Evolutionary conservation across 1,140 invertebrate genomes (phyloP).

Genomic region (Homarus americanus): DNA sequence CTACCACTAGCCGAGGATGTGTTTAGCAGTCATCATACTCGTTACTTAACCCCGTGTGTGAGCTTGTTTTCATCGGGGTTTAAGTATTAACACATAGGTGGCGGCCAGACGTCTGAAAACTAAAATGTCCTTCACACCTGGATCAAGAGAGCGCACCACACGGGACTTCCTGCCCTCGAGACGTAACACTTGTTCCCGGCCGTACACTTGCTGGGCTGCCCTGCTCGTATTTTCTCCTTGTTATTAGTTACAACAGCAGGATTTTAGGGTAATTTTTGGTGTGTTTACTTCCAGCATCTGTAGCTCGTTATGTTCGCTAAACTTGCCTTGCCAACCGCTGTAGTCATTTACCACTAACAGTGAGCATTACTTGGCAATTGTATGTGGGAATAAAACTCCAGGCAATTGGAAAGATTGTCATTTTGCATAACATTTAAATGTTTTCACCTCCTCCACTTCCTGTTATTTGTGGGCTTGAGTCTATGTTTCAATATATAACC

Average conservation of each 20-base stretch:
- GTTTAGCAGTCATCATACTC: too few relatives aligned
- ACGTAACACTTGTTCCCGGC: background rate
- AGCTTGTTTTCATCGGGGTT: too few relatives aligned
- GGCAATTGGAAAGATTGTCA: background rate
- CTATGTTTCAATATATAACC: background rate
- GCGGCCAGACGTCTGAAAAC: too few relatives aligned
- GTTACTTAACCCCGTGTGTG: too few relatives aligned
- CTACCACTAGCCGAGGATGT: too few relatives aligned
- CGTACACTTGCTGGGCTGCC: background rate
- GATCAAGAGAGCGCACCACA: background rate
- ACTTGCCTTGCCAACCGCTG: background rate
- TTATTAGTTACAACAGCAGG: background rate
- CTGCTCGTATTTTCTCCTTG: background rate
- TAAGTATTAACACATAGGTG: too few relatives aligned
- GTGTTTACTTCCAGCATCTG: conserved; percentile 14
- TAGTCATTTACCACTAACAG: background rate
- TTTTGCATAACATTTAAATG: background rate
- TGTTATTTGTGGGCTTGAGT: background rate
- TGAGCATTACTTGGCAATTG: background rate
- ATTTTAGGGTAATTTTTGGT: background rate
- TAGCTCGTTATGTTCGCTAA: background rate
- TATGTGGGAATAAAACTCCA: background rate
- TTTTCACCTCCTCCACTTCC: background rate
- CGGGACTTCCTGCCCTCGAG: background rate
- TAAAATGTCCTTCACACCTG: too few relatives aligned